Evolutionary conservation across 2,113 vertebrate genomes (phyloP), one percentile per base, ranked within the genome.

Genomic region (Siniperca chuatsi): DNA sequence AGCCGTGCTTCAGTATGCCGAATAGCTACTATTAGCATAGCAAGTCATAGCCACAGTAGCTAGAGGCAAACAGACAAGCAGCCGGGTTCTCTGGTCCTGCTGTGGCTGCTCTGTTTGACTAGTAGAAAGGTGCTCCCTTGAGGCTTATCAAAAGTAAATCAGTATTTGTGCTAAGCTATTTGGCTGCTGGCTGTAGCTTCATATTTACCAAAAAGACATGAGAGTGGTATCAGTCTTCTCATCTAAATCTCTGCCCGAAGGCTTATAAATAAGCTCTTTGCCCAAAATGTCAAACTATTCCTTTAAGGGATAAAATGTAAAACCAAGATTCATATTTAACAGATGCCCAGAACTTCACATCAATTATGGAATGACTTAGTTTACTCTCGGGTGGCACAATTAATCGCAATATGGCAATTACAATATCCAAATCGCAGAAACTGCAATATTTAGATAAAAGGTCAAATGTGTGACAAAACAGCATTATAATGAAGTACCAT

Each of bases 291-390:
- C 20, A 57, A 66, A 60, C 13, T 57, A 13, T 29, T 44, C 23
- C 21, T 72, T 57, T 12, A 18, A 65, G 1, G 21, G 25, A 15
- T 44, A 69, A 66, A 75, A 42, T 6, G 12, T 54, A 73, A 81
- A 60, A 55, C 6, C 29, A 35, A 2, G 15, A 52, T 60, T 21
- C 1, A 10, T 44, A n/a, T 66, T 60, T 29, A 60, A 50, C 16
- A 20, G 54, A 86, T 23, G 94, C 92, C 93, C 9, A 62, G 7
- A 68, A 95, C 6, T 57, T 79, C 0, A 25, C 90, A 88, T 92
- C 85, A 75, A 76, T 88, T 92, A 92, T 78, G 96, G 97, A 97
- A 97, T 96, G 96, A 73, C 55, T 73, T 23, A 4, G 16, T 88
- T 91, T 25, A 20, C 37, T 48, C 71, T 37, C 3, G 35, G 35